A percentile compares a stretch with the other conserved stretches of the same genome.
These are phyloP conservation scores for Tupaia chinensis DNA, from an alignment of 2,113 vertebrate genomes.

Conservation along the genomic window DNA sequence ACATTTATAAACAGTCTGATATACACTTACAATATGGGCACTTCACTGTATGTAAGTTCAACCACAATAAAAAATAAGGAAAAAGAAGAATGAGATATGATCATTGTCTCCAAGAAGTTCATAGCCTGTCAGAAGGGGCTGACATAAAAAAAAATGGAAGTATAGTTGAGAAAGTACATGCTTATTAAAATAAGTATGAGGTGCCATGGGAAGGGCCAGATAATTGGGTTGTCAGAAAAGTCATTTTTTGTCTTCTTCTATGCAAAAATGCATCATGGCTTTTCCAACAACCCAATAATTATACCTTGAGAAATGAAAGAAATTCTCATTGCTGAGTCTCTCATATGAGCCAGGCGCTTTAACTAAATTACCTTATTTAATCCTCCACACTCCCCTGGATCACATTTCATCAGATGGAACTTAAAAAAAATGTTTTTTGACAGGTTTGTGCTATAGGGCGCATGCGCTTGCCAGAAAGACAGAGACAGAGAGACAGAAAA, in stretches of 20 bases:
- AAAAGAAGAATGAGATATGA: not conserved
- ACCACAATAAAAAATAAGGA: conserved; percentile 9
- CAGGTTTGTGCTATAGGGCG: too few species aligned
- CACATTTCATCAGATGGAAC: not conserved
- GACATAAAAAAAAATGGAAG: not conserved
- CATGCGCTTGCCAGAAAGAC: too few species aligned
- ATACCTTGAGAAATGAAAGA: not conserved
- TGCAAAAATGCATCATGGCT: too few species aligned
- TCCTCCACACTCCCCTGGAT: not conserved
- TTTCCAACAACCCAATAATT: not conserved
- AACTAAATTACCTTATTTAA: not conserved
- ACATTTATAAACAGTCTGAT: not conserved
- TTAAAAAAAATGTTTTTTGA: too few species aligned
- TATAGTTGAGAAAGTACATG: not conserved
- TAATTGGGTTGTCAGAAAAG: not conserved
- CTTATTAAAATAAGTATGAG: not conserved
- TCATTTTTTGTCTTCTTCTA: too few species aligned
- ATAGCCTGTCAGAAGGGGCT: not conserved
- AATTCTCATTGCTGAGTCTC: not conserved
- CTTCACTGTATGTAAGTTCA: not conserved
- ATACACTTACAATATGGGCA: not conserved
- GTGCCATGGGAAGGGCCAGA: not conserved
- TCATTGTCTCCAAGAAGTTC: not conserved
- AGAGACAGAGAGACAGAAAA: too few species aligned
- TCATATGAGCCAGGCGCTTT: not conserved